Conservation (phyloP, 1,140 invertebrate species). For the Euschistus heros region DNA sequence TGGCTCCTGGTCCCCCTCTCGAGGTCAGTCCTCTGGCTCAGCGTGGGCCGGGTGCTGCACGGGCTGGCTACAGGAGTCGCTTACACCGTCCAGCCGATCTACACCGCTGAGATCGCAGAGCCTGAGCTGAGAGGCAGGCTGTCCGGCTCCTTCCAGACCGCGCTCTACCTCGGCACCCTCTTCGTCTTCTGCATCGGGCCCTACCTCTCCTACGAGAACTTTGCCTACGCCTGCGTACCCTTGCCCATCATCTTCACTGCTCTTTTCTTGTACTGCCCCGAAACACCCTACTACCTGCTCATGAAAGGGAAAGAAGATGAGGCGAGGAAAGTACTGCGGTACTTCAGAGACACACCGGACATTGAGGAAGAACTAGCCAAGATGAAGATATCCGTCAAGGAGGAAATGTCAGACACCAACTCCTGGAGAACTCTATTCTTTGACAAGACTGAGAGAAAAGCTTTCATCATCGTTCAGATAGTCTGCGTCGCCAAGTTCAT, state of each 20-base stretch:
- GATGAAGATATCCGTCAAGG: neutral
- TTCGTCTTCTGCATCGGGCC: slow-evolving; percentile 65
- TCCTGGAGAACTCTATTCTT: slow-evolving; percentile 25
- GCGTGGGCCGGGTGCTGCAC: neutral
- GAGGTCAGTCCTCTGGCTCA: slow-evolving; percentile 14
- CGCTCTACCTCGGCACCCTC: slow-evolving; percentile 65
- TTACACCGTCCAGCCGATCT: slow-evolving; percentile 70
- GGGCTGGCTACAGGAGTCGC: slow-evolving; percentile 62
- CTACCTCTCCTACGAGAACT: slow-evolving; percentile 50
- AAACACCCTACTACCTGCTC: slow-evolving; percentile 3
- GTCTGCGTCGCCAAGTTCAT: slow-evolving; percentile 29
- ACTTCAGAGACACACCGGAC: neutral
- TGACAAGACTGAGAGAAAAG: slow-evolving; percentile 24
- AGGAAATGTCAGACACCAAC: slow-evolving; percentile 7
- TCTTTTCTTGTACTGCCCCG: neutral
- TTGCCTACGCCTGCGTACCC: slow-evolving; percentile 51
- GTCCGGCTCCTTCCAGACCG: slow-evolving; percentile 70
- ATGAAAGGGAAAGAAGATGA: slow-evolving; percentile 6
- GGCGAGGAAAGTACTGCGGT: neutral
- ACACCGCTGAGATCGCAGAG: slow-evolving; percentile 66
- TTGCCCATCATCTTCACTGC: slow-evolving; percentile 36
- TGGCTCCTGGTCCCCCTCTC: slow-evolving; percentile 18
- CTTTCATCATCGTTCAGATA: slow-evolving; percentile 29
- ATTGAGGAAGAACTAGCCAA: slow-evolving; percentile 1
- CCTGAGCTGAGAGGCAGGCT: slow-evolving; percentile 33